Base-by-base conservation (phyloP, 2,797 vertebrate species). In the Peromyscus melanophrys region DNA sequence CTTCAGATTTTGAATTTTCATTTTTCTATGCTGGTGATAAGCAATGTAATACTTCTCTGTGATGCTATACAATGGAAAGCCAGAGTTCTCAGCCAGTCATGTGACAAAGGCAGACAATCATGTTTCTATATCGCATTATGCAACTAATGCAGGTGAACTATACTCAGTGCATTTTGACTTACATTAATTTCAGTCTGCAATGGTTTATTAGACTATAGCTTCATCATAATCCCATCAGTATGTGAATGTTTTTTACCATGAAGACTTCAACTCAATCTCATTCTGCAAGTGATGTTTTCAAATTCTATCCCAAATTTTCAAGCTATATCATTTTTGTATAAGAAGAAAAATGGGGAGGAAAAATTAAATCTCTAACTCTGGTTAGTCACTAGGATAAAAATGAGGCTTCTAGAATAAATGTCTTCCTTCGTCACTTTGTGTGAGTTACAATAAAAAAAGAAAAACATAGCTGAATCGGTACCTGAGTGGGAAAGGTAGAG, bases 401-500 rank as follows among this genome's bases (percentile, higher is more conserved):
- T 31, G 65, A 93, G 4, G 87, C 92, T 90, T 92, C 14, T 31
- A 65, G 19, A 95, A 93, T 57, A 92, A 96, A 84, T 8, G 46
- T 61, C 63, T 59, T 87, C 82, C 75, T 92, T 92, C 16, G 34
- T 76, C 46, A 85, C 4, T 85, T 81, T 80, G 12, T 61, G 0
- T 90, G 25, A 89, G 37, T 43, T 97, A 65, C 6, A 76, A 31
- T 29, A 40, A 49, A 5, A 88, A 86, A 76, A 40, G 43, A 65
- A 86, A 92, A 63, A 49, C 9, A 46, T n/a, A 37, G 52, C 34
- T 89, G 84, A 87, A 92, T 94, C 76, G 76, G 80, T 80, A 92
- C 96, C 82, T 89, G 61, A 94, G 6, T 92, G 31, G 93, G 65
- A 96, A 94, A 63, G 83, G 43, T 67, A 86, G 69, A 93, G 77